Evolutionary conservation across 1,140 invertebrate species (phyloP), one percentile per base, ranked within the genome.

Genomic region (Drosophila virilis): DNA sequence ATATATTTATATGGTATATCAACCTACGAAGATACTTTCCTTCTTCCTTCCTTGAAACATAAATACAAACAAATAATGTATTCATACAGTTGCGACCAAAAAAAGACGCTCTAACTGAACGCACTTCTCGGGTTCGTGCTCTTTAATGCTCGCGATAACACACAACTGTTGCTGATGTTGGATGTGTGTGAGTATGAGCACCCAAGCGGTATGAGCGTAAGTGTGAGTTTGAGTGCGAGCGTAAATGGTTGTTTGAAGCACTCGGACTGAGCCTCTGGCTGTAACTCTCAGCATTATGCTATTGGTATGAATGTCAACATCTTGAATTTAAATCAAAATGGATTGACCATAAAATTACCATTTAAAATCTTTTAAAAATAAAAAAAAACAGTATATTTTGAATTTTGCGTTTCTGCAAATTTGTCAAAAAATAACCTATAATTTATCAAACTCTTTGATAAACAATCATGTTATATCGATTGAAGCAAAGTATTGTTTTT

Each of bases 221-320:
- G 42, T 45, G 13, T 15, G 42, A 45, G 6, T 50, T 17, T 40
- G 61, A 12, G 43, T 57, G 17, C 15, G 51, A 57, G 35, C 59
- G 46, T 13, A 28, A 40, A 37, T 51, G 22, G 28, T 40, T 8
- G 6, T 28, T 32, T 52, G 15, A n/a, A 9, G 48, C 17, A n/a
- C 46, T 28, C 12, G 6, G 33, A 12, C 22, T 60, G n/a, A 10
- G 48, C 9, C 51, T 61, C 13, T 28, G n/a, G 8, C 17, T 42
- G 6, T 35, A 15, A 8, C 43, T 35, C 42, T 74, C 46, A 40
- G 74, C 80, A 61, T 85, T 28, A 28, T 28, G 22, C 22, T 28
- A 28, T 83, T 84, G 81, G 70, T 74, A 84, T 84, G 77, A 76
- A 77, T 65, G 74, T 77, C 80, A 81, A 73, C n/a, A 33, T 38